Base-by-base conservation (phyloP, 92 coral and sea anemone species). In the Micromussa lordhowensis region DNA sequence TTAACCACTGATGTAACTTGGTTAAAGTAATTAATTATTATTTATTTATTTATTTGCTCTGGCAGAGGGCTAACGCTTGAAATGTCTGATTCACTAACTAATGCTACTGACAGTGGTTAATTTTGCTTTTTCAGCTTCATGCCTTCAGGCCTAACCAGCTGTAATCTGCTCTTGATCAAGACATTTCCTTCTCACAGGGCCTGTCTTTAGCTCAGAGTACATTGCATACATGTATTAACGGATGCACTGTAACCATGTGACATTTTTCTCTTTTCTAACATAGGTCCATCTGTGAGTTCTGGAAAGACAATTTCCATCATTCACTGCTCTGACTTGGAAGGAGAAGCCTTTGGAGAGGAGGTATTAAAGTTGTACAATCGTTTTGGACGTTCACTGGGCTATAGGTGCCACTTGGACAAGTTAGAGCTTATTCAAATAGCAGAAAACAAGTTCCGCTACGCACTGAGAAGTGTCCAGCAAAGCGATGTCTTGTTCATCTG, bases 401-500 rank as follows among this genome's bases (percentile, higher is more conserved):
- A 86, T 68, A 86, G 64, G 58, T 86, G 89, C 76, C 75, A 77
- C 54, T 66, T 77, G 89, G 88, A 91, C 59, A 91, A 90, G 73
- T 81, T 83, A 28, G 89, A 91, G 85, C 54, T 88, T 74, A 5
- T 63, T 3, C 18, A 86, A 64, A 18, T 86, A 28, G 92, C 94
- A 3, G 94, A 88, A 88, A 71, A 91, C 83, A 91, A 83, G 90
- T 86, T 82, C 40, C 91, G 95, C 29, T 95, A 91, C 70, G 87
- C 90, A 2, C 24, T 90, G 89, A 79, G 75, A 31, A 90, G 94
- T 75, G 91, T 95, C 38, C 84, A 66, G 72, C 80, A 69, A 22
- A 92, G 94, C 28, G 94, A 95, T 73, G 89, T 91, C 34, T 88
- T 95, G 35, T 93, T 95, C 49, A 76, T 95, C 24, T 93, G 98